Evolutionary conservation across 2,888 invertebrate species (phyloP).

Genomic region (Salticus scenicus): DNA sequence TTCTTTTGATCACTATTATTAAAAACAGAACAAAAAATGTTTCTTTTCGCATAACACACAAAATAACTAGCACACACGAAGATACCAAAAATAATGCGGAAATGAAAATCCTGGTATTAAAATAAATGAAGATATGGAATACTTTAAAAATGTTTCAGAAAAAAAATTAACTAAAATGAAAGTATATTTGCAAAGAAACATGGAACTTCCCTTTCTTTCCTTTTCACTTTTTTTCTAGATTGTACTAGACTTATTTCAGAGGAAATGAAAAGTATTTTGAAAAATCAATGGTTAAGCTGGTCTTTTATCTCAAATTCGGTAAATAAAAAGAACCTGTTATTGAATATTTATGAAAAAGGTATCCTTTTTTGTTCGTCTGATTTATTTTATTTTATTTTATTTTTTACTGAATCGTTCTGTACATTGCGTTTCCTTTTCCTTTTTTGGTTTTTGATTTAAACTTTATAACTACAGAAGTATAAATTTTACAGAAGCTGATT

Average conservation of each 20-base stretch:
- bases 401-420: not conserved
- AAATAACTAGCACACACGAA: no score
- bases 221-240: not conserved
- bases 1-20: no score
- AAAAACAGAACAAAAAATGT: no score
- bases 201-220: not conserved
- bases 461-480: no score
- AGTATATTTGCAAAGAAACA: not conserved
- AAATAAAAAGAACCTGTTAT: not conserved
- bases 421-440: not conserved
- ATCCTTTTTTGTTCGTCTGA: not conserved
- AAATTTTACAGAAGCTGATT: no score
- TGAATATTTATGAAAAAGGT: slow-evolving; percentile 3
- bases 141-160: no score
- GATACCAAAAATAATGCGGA: no score
- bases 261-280: not conserved
- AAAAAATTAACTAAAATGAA: not conserved
- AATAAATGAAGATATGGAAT: no score
- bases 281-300: slow-evolving; percentile 15
- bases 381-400: not conserved
- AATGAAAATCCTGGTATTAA: no score
- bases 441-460: no score
- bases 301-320: slow-evolving; percentile 5
- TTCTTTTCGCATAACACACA: no score
- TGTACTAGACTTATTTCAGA: not conserved